phyloP scores from a whole-genome alignment of 35 echinoderm and acorn worm genomes.

The Anneissia japonica region DNA sequence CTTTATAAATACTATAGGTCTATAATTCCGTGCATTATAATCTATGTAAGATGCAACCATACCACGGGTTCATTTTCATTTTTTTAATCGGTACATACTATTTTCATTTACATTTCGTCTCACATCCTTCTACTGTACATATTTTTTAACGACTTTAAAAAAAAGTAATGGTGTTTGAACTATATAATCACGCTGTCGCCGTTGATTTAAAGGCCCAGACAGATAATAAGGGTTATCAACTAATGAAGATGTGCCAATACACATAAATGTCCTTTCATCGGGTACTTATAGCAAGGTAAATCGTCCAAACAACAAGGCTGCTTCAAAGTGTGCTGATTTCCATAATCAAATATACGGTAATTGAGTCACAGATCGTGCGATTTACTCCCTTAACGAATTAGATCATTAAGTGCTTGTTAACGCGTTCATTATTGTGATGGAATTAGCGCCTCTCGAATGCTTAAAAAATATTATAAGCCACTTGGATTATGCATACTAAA shows the following conservation, averaged over 20 bases:
- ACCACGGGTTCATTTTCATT: no score
- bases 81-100: no score
- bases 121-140: no score
- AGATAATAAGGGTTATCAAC: not conserved
- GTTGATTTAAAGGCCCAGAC: not conserved
- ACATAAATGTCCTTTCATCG: not conserved
- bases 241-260: no score
- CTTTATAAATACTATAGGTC: no score
- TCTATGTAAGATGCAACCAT: no score
- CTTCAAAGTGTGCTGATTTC: not conserved
- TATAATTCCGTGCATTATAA: no score
- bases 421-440: not conserved
- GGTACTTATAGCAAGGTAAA: not conserved
- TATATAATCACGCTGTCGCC: not conserved
- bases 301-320: not conserved
- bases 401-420: not conserved
- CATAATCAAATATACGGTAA: not conserved
- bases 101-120: no score
- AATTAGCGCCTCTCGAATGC: not conserved
- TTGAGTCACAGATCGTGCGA: not conserved
- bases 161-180: not conserved
- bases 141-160: not conserved
- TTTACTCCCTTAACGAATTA: not conserved
- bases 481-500: not conserved
- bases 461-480: not conserved